Conservation (phyloP, 2,113 vertebrate species). For the Phasianus colchicus region DNA sequence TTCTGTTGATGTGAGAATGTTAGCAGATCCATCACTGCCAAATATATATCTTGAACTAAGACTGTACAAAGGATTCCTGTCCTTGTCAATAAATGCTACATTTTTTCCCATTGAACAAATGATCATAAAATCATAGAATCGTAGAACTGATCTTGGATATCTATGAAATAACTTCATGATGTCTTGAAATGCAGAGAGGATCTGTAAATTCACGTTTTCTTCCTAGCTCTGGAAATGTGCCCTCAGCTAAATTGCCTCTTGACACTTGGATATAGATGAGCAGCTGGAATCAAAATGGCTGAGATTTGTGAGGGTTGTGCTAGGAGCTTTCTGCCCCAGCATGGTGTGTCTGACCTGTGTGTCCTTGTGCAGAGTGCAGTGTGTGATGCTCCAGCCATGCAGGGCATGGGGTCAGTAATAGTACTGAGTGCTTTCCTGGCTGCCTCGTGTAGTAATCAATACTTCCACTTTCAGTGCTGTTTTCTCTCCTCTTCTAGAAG, state of each 20-base stretch:
- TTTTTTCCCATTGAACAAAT: not conserved
- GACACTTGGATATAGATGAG: rapidly evolving
- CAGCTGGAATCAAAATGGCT: not conserved
- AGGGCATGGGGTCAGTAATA: not conserved
- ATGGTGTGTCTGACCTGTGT: no score
- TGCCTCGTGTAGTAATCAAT: not conserved
- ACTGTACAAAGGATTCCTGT: not conserved
- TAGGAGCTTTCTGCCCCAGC: not conserved
- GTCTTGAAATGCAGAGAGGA: not conserved
- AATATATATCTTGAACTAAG: not conserved
- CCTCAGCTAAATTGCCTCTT: not conserved
- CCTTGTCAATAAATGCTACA: not conserved
- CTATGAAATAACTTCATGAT: not conserved
- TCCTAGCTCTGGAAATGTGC: not conserved
- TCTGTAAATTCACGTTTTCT: not conserved
- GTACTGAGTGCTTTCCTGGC: not conserved
- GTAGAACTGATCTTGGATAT: not conserved
- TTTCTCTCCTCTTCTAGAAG: not conserved
- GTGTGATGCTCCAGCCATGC: rapidly evolving
- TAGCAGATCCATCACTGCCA: not conserved
- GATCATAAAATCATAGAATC: not conserved
- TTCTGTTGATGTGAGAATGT: not conserved
- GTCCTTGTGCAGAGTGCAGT: not conserved
- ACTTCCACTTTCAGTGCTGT: not conserved
- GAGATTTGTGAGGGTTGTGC: not conserved